A percentile compares a stretch with the other conserved stretches of the same genome.
phyloP scores from a whole-genome alignment of 2,113 vertebrate genomes.

The Gracilinanus agilis region DNA sequence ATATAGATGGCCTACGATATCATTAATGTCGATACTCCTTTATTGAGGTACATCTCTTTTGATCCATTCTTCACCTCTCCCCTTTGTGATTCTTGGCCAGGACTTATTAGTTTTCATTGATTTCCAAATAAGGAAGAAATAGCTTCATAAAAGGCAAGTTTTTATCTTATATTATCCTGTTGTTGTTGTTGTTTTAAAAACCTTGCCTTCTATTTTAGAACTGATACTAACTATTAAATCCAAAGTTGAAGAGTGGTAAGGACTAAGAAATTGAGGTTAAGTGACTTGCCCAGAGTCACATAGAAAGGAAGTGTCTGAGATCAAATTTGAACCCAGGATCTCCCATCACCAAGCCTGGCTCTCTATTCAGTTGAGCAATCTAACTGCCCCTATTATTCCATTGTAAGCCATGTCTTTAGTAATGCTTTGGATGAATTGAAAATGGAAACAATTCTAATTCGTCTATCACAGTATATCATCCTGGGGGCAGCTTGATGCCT shows the following conservation, averaged over 20 bases:
- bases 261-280: no score
- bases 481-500: background rate
- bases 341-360: no score
- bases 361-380: no score
- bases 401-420: background rate
- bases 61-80: background rate
- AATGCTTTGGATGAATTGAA: background rate
- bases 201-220: no score
- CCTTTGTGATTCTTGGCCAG: background rate
- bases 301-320: no score
- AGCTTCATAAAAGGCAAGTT: background rate
- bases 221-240: no score
- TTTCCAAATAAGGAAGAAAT: background rate
- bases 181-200: background rate
- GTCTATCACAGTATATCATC: background rate
- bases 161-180: background rate
- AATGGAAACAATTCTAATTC: background rate
- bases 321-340: no score
- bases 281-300: no score
- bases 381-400: no score
- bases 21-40: background rate
- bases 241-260: no score
- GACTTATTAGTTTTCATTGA: background rate
- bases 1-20: background rate
- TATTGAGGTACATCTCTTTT: background rate